Percentiles rank a stretch among this genome's conserved stretches.
Conservation (phyloP, 2,113 vertebrate species). For the Stictonetta naevosa region DNA sequence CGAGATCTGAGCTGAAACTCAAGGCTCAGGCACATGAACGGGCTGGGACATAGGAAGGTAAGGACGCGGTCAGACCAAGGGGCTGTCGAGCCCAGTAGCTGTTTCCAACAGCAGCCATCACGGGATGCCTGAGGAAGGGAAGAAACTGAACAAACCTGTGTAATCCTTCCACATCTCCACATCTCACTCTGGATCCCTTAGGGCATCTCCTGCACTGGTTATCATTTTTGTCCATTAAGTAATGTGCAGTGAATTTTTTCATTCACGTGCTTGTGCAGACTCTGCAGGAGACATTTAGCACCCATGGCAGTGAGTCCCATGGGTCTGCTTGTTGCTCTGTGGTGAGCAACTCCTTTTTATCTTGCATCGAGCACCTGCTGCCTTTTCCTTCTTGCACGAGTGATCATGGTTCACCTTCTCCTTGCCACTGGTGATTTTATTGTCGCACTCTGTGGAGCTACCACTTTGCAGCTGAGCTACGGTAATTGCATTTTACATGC, state of each 20-base stretch:
- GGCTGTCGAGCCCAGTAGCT: neutral
- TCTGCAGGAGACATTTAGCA: neutral
- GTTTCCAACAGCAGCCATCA: neutral
- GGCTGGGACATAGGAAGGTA: neutral
- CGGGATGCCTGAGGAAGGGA: neutral
- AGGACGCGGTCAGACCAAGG: neutral
- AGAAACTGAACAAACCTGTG: fast-evolving
- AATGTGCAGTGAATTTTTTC: neutral
- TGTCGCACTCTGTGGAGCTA: neutral
- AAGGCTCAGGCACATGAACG: fast-evolving
- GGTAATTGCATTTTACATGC: neutral
- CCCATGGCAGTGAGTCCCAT: neutral
- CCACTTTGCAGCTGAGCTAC: neutral
- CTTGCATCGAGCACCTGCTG: neutral
- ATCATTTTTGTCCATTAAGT: neutral
- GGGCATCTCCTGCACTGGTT: neutral
- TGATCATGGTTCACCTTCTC: neutral
- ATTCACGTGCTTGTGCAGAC: neutral
- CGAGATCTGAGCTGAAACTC: neutral
- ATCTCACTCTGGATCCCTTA: neutral
- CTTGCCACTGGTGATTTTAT: neutral
- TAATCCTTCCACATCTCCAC: neutral
- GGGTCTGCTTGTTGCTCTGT: fast-evolving
- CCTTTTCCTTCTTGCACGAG: neutral
- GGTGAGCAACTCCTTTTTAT: neutral